These are phyloP conservation scores for Heliconius ethilla DNA, from an alignment of 2,888 invertebrate species.

Conservation along the genomic window DNA sequence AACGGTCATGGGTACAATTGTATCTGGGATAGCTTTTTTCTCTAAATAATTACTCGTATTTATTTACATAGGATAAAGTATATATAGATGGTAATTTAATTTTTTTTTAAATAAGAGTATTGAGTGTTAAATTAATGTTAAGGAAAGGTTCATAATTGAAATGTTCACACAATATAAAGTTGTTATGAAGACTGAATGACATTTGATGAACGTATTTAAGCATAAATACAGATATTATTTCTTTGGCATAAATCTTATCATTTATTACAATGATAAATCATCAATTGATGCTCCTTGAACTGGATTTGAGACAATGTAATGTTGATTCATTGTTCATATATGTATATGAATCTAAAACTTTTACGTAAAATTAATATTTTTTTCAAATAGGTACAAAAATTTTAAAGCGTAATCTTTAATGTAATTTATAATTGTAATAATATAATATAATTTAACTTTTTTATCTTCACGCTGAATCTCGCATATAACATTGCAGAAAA, in stretches of 20 bases:
- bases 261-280: conserved; percentile 18
- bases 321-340: background rate
- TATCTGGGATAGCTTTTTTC: background rate
- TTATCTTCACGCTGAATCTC: no score
- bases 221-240: background rate
- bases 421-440: no score
- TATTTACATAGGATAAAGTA: background rate
- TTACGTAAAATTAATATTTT: background rate
- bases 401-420: no score
- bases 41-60: background rate
- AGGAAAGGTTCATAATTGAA: no score
- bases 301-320: conserved; percentile 18
- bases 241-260: background rate
- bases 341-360: background rate
- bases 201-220: background rate
- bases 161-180: no score
- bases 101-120: background rate
- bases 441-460: no score
- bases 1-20: conserved; percentile 37
- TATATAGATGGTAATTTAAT: background rate
- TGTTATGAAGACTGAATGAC: no score
- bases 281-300: conserved; percentile 25
- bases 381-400: background rate
- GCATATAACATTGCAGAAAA: no score
- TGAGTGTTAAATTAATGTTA: background rate